Conservation (phyloP, 1,140 invertebrate species). For the Hypothenemus hampei region DNA sequence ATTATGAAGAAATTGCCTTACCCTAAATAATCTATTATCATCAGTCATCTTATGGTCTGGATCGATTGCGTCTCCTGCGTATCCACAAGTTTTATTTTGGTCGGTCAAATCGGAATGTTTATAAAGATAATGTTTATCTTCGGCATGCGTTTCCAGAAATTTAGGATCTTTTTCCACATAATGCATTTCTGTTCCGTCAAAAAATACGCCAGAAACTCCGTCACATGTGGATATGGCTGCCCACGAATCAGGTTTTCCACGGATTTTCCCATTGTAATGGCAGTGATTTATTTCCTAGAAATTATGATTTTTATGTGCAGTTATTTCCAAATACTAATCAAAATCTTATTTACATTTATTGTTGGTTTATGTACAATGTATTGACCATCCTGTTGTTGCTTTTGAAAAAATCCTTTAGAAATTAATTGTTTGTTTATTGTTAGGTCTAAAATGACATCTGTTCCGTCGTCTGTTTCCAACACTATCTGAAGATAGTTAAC, state of each 20-base stretch:
- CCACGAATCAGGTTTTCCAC: conserved; percentile 65
- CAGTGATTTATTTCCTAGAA: conserved; percentile 70
- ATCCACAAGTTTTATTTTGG: conserved; percentile 66
- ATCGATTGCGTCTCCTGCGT: conserved; percentile 43
- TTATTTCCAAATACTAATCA: neutral
- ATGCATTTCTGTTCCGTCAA: conserved; percentile 69
- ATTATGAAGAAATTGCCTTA: too few relatives aligned
- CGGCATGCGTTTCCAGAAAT: conserved; percentile 44
- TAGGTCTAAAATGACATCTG: conserved; percentile 66
- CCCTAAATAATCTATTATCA: conserved; percentile 51
- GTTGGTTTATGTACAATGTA: conserved; percentile 58
- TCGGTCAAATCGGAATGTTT: conserved; percentile 62
- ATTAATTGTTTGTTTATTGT: conserved; percentile 72
- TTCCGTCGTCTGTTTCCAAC: conserved; percentile 61
- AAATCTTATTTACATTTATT: conserved; percentile 11
- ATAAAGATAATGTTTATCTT: conserved; percentile 59
- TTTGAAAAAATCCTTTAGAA: conserved; percentile 66
- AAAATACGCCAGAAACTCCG: conserved; percentile 73
- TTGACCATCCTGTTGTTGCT: conserved; percentile 63
- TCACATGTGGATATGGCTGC: conserved; percentile 82
- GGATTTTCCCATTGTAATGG: conserved; percentile 78
- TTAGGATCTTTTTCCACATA: conserved; percentile 58
- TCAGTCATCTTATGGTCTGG: conserved; percentile 40
- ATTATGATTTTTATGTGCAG: too few relatives aligned
- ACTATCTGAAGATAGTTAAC: conserved; percentile 62